Percentiles rank a stretch among this genome's conserved stretches.
Conservation (phyloP, 2,797 vertebrate genomes). For the Hozukius guyotensis region DNA sequence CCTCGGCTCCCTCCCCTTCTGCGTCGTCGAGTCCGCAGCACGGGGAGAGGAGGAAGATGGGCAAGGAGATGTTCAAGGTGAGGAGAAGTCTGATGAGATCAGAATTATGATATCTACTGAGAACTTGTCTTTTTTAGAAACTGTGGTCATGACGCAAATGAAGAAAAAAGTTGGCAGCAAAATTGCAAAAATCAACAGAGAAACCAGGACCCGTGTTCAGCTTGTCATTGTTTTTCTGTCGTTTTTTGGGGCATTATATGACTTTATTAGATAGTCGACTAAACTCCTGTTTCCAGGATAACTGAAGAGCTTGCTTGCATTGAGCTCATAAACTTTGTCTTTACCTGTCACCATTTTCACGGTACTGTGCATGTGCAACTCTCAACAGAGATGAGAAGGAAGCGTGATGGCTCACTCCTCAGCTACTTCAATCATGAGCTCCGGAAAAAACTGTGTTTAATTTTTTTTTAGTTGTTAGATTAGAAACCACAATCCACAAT, state of each 20-base stretch:
- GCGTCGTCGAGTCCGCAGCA: slow-evolving; percentile 93
- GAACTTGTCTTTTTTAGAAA: neutral
- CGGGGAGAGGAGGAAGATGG: slow-evolving; percentile 90
- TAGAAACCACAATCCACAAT: no score
- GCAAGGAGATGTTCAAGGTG: slow-evolving; percentile 87
- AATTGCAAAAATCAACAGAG: neutral
- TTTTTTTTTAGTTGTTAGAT: no score
- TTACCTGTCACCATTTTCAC: no score
- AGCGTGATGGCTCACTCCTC: no score
- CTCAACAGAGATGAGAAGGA: no score
- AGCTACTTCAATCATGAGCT: no score
- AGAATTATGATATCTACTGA: neutral
- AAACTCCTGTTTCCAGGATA: no score
- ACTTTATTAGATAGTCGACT: neutral
- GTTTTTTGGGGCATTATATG: neutral
- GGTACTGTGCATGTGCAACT: no score
- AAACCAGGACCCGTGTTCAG: neutral
- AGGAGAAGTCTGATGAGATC: neutral
- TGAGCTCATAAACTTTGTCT: no score
- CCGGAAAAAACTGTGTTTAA: no score
- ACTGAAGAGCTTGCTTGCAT: no score
- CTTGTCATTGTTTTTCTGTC: neutral
- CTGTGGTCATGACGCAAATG: neutral
- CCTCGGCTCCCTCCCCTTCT: slow-evolving; percentile 78
- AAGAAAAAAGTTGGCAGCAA: neutral